Percentiles rank a stretch among this genome's conserved stretches.
Evolutionary conservation across 2,797 vertebrate genomes (phyloP).

Genomic region (Malacoraja senta): DNA sequence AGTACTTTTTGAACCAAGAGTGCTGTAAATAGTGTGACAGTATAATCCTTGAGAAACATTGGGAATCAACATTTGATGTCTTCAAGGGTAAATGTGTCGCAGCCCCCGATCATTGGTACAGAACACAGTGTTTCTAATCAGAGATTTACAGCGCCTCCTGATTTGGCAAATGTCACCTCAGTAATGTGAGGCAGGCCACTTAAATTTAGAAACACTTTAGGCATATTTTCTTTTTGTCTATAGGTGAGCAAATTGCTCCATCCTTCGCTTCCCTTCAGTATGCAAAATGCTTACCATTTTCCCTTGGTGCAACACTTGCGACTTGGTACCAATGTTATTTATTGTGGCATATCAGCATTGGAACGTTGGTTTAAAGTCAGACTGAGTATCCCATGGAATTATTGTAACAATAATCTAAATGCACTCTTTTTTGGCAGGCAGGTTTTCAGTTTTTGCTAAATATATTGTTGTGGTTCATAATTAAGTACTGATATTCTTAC

Average conservation of each 20-base stretch:
- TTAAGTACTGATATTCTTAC: background rate
- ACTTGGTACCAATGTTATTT: background rate
- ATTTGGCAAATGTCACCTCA: slow-evolving; percentile 21
- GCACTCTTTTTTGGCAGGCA: background rate
- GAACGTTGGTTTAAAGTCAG: background rate
- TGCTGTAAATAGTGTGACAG: slow-evolving; percentile 28
- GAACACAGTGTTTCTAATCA: slow-evolving; percentile 36
- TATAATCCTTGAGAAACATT: slow-evolving; percentile 36
- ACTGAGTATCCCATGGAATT: background rate
- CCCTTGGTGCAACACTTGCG: background rate
- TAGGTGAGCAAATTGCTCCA: background rate
- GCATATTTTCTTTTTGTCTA: slow-evolving; percentile 16
- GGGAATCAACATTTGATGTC: slow-evolving; percentile 29
- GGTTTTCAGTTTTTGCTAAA: background rate
- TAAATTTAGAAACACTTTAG: slow-evolving; percentile 24
- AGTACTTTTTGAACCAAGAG: slow-evolving; percentile 11
- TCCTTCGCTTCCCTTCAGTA: background rate
- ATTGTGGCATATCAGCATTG: background rate
- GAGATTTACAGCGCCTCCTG: slow-evolving; percentile 18
- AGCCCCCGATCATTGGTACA: slow-evolving; percentile 24
- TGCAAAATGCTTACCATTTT: background rate
- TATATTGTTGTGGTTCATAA: background rate
- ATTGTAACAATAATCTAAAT: background rate
- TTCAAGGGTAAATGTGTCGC: slow-evolving; percentile 35
- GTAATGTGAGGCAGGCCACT: background rate